Conservation (phyloP, 2,888 invertebrate genomes). For the Drosophila mimica region DNA sequence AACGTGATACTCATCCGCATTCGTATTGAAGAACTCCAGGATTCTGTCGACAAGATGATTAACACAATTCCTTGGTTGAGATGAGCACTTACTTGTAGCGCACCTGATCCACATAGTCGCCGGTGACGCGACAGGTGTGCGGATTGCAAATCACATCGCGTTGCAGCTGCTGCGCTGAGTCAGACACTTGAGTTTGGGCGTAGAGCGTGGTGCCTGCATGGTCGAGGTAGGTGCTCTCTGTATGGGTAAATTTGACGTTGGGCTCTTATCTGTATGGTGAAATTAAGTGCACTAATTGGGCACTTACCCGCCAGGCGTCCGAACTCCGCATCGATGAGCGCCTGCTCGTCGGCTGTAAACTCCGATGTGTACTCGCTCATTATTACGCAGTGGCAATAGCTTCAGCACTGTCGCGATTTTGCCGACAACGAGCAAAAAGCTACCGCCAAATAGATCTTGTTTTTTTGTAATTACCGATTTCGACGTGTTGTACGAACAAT, state of each 20-base stretch:
- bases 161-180: slow-evolving; percentile 88
- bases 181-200: slow-evolving; percentile 90
- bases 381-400: slow-evolving; percentile 8
- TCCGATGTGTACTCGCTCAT: slow-evolving; percentile 56
- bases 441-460: slow-evolving; percentile 32
- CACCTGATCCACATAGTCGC: slow-evolving; percentile 93
- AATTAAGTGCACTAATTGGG: slow-evolving; percentile 27
- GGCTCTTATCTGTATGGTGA: slow-evolving; percentile 22
- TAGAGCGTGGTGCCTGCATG: slow-evolving; percentile 95
- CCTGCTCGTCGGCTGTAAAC: slow-evolving; percentile 63
- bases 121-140: slow-evolving; percentile 93
- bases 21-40: slow-evolving; percentile 93
- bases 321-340: slow-evolving; percentile 70
- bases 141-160: slow-evolving; percentile 95
- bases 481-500: not conserved
- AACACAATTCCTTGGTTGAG: too few species aligned
- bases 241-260: slow-evolving; percentile 69
- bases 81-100: slow-evolving; percentile 88
- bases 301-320: slow-evolving; percentile 69
- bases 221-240: slow-evolving; percentile 92
- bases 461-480: not conserved
- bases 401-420: slow-evolving; percentile 21
- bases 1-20: slow-evolving; percentile 91
- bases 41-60: slow-evolving; percentile 86
- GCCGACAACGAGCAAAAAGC: not conserved